Evolutionary conservation across 2,113 vertebrate genomes (phyloP), one percentile per base, ranked within the genome.

Genomic region (Corynorhinus townsendii): DNA sequence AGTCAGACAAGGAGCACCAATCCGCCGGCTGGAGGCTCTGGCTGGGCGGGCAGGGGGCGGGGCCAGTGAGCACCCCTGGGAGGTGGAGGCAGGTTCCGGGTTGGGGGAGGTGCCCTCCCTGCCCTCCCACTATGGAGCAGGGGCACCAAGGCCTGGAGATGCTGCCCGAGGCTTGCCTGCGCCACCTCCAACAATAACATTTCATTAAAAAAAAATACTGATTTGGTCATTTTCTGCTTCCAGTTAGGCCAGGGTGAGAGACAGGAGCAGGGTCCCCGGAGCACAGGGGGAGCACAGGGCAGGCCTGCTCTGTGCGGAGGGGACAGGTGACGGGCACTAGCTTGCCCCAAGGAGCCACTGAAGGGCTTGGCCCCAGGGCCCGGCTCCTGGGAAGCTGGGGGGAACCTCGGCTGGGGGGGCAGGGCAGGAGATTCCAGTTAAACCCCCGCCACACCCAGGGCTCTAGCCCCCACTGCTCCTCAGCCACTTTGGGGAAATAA

Each of bases 181-280:
- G 96, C 89, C 38, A 79, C 97, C 96, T 91, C 75, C 79, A 62
- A 54, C 86, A 45, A 11, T 49, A 45, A 95, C 47, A 52, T 84
- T 81, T 40, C 86, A 90, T 86, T 97, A 97, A 97, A 97, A 96
- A 97, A 98, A 98, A 98, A 98, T 97, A 98, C 98, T 98, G 98
- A 97, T 98, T 98, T 98, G 98, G 98, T 98, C 95, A 96, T 97
- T 97, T 94, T 94, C 92, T 81, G 77, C 87, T 98, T 97, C 97
- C 97, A 98, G 98, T 98, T 96, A 71, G 92, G 95, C 92, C 89
- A 95, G 93, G 86, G 87, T 68, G 47, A 85, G 62, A 95, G 77
- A 75, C 6, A 52, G 56, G 86, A 40, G 14, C 5, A 49, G 28
- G 59, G 5, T 0, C 59, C 68, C 80, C 4, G 4, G 11, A 22